Evolutionary conservation across 2,113 vertebrate genomes (phyloP), one percentile per base, ranked within the genome.

Genomic region (Notiomystis cincta): DNA sequence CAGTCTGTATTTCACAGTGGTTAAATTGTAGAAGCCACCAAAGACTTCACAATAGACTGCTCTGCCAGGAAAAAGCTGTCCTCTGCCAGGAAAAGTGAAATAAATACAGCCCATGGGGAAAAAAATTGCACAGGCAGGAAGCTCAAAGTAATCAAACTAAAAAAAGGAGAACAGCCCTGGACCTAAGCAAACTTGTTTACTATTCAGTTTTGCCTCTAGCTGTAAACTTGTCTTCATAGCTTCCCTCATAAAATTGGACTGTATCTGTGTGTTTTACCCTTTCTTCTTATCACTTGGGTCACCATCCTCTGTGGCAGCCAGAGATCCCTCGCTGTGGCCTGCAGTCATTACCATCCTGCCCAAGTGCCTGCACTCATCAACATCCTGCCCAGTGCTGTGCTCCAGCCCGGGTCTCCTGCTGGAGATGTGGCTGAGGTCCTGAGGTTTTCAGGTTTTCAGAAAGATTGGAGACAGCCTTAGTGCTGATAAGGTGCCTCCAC

Each of bases 321-420:
- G 64, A 7, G 37, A 37, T 40, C 25, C 20, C 60, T 56, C 0
- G 7, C 78, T 79, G 3, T 0, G 0, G 51, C 3, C 1, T 15
- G 42, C 35, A 25, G 70, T 33, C 35, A 25, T 9, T 9, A 9
- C 42, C 18, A 30, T 6, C 44, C 88, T 28, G n/a, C 5, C 6
- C 50, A 13, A n/a, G n/a, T n/a, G n/a, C n/a, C n/a, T n/a, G n/a
- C n/a, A 31, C 37, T 31, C 35, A 25, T 9, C 8, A 9, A 47
- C 18, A 30, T 6, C 44, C 88, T 28, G n/a, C 5, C 6, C 50
- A 13, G 38, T 8, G 8, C 35, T 50, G 33, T 16, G 84, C 44
- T 66, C 44, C 18, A 19, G 77, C 64, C 42, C 3, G 0, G 14
- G 20, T 40, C 66, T 61, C 28, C 67, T 76, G 73, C 84, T 57